These are phyloP conservation scores for Drosophila vallismaia DNA, from an alignment of 2,888 invertebrate species.

Conservation along the genomic window DNA sequence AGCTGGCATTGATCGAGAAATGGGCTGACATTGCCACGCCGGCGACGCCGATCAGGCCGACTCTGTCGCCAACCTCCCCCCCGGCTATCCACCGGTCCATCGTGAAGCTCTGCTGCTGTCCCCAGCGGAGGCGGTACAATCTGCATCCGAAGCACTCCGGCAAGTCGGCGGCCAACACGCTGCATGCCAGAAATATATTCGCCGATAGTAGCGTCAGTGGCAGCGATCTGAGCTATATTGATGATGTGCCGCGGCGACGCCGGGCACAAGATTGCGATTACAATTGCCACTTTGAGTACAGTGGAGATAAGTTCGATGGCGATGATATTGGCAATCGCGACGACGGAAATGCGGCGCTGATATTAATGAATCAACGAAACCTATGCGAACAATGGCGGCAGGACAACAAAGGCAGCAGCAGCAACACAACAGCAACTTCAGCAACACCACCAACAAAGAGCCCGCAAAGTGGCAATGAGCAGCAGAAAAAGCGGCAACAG, in stretches of 20 bases:
- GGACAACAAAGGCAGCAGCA: slow-evolving; percentile 71
- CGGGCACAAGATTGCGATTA: slow-evolving; percentile 61
- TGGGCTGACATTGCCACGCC: slow-evolving; percentile 81
- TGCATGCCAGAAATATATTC: slow-evolving; percentile 80
- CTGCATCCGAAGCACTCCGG: slow-evolving; percentile 58
- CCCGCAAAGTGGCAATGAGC: slow-evolving; percentile 73
- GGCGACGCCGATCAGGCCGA: slow-evolving; percentile 67
- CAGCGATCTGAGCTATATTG: slow-evolving; percentile 81
- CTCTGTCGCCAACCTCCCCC: slow-evolving; percentile 80
- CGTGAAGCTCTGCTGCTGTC: slow-evolving; percentile 80
- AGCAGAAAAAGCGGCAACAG: slow-evolving; percentile 53
- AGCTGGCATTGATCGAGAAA: slow-evolving; percentile 82
- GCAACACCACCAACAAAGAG: slow-evolving; percentile 58
- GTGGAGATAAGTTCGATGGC: slow-evolving; percentile 32
- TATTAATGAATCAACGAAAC: slow-evolving; percentile 78
- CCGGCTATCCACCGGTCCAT: slow-evolving; percentile 61
- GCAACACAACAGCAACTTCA: slow-evolving; percentile 53
- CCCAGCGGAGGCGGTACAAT: slow-evolving; percentile 80
- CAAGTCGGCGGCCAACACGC: slow-evolving; percentile 60
- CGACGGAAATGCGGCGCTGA: slow-evolving; percentile 78
- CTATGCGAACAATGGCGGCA: slow-evolving; percentile 73
- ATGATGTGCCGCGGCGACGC: slow-evolving; percentile 75
- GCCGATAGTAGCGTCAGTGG: slow-evolving; percentile 42
- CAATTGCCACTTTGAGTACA: slow-evolving; percentile 39
- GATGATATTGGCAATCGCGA: slow-evolving; percentile 49